phyloP scores from a whole-genome alignment of 2,113 vertebrate genomes.

The Lagopus muta region DNA sequence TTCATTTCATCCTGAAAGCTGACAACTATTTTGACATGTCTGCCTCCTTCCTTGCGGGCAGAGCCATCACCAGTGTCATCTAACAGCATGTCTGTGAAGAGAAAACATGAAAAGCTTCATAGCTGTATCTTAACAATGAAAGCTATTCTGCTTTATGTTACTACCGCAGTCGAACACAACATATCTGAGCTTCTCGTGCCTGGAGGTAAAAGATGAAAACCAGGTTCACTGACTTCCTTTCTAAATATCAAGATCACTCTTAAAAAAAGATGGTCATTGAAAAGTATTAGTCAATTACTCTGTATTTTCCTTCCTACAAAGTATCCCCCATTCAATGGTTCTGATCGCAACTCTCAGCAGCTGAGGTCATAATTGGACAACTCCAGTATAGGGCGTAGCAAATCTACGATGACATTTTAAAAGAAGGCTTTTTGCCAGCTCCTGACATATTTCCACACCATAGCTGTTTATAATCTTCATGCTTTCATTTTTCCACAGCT shows the following conservation, averaged over 20 bases:
- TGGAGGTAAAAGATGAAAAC: conserved; percentile 4
- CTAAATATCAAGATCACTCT: neutral
- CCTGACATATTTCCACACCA: conserved; percentile 54
- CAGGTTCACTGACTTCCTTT: neutral
- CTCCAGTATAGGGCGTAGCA: conserved; percentile 16
- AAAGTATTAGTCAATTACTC: conserved; percentile 22
- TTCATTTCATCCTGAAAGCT: conserved; percentile 87
- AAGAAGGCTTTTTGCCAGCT: conserved; percentile 64
- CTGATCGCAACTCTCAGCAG: conserved; percentile 47
- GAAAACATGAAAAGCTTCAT: conserved; percentile 67
- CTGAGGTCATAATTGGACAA: conserved; percentile 68
- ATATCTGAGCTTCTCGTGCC: neutral
- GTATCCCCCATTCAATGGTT: conserved; percentile 47
- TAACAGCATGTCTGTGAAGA: conserved; percentile 91
- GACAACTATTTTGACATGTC: conserved; percentile 94
- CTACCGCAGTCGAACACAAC: conserved; percentile 10
- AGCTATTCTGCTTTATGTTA: conserved; percentile 12
- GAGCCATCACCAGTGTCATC: conserved; percentile 91
- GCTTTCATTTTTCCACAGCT: conserved; percentile 40
- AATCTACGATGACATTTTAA: conserved; percentile 45
- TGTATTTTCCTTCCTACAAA: conserved; percentile 3
- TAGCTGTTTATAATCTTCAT: neutral
- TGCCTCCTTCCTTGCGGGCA: conserved; percentile 91
- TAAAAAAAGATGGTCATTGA: conserved; percentile 13
- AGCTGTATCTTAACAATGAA: conserved; percentile 45